Conservation (phyloP, 2,888 invertebrate genomes). For the Dexiosoma caninum region DNA sequence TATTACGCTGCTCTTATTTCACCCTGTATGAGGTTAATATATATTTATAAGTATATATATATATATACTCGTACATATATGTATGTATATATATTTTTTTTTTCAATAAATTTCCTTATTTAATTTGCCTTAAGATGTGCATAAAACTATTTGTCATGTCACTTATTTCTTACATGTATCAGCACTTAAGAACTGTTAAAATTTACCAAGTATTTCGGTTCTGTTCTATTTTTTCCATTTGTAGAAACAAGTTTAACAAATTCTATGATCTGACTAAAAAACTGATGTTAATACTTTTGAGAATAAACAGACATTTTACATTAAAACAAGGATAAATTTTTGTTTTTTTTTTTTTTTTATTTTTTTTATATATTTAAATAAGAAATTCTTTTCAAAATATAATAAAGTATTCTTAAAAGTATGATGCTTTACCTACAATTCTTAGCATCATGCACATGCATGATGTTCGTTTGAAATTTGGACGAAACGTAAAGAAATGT, state of each 20-base stretch:
- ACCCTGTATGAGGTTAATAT: too few relatives aligned
- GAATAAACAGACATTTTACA: conserved; percentile 50
- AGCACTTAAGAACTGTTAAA: conserved; percentile 19
- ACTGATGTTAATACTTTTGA: conserved; percentile 34
- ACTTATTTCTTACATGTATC: too few relatives aligned
- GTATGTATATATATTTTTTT: too few relatives aligned
- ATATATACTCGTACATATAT: too few relatives aligned
- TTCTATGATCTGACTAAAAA: conserved; percentile 7
- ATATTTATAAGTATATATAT: too few relatives aligned
- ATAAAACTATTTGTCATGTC: too few relatives aligned
- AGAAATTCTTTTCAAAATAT: not conserved
- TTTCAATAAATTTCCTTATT: too few relatives aligned
- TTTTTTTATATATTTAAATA: not conserved
- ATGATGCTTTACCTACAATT: not conserved
- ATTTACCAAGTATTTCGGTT: not conserved
- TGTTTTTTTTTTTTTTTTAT: not conserved
- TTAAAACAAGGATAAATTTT: conserved; percentile 16
- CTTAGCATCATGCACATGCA: not conserved
- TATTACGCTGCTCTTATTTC: too few relatives aligned
- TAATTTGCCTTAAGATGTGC: too few relatives aligned
- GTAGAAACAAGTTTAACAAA: not conserved
- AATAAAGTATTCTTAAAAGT: not conserved
- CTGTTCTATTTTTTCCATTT: not conserved
- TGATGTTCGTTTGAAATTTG: not conserved
- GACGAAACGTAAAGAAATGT: not conserved